phyloP scores from a whole-genome alignment of 2,113 vertebrate species.

The Mirounga angustirostris region DNA sequence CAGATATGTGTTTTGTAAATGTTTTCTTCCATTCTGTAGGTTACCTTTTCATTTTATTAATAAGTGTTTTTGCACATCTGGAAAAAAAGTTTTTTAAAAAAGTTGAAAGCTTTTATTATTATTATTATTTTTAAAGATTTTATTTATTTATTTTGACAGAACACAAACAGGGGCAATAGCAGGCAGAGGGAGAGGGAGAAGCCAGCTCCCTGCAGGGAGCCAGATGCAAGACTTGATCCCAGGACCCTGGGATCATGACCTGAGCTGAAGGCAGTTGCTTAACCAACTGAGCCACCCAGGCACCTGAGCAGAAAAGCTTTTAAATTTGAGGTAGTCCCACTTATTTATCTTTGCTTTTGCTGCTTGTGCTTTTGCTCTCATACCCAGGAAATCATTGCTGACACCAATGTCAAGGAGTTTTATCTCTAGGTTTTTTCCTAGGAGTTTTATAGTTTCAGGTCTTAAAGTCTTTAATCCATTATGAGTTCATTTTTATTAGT shows the following conservation, averaged over 20 bases:
- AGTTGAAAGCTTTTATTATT: background rate
- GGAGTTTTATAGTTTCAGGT: background rate
- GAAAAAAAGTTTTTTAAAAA: background rate
- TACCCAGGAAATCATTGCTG: background rate
- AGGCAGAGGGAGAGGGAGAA: too few species aligned
- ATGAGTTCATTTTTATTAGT: background rate
- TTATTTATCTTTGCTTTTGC: background rate
- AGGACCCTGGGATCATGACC: too few species aligned
- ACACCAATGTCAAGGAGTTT: background rate
- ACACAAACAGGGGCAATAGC: too few species aligned
- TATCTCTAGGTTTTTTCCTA: background rate
- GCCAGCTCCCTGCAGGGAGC: too few species aligned
- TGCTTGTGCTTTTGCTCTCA: background rate
- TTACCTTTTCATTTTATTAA: background rate
- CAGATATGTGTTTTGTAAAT: background rate
- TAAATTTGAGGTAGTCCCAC: background rate
- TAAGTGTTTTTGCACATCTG: background rate
- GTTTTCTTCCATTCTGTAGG: background rate
- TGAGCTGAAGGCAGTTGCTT: too few species aligned
- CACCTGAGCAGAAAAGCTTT: background rate
- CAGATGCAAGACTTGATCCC: too few species aligned
- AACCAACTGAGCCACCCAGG: too few species aligned
- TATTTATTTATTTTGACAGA: too few species aligned
- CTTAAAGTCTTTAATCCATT: background rate
- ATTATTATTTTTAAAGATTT: background rate